Conservation (phyloP, 2,113 vertebrate species). For the Helogale parvula region DNA sequence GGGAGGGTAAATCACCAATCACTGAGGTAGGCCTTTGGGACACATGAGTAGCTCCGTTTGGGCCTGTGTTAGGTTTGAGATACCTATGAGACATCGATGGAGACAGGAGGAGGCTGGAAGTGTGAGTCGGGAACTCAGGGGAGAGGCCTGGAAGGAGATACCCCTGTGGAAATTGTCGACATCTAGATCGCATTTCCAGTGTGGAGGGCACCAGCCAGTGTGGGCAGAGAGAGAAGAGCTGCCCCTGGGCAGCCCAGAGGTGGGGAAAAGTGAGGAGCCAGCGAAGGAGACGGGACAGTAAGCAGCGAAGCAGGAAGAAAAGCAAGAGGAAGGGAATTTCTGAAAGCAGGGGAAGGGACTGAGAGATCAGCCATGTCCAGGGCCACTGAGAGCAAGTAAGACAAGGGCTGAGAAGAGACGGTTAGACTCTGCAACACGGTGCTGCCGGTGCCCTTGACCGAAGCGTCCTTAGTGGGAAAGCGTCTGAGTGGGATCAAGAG, state of each 20-base stretch:
- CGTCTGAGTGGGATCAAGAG: background rate
- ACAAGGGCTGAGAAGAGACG: background rate
- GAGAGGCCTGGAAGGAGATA: background rate
- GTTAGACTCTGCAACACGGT: rapidly evolving
- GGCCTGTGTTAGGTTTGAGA: background rate
- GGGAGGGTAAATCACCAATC: too few relatives aligned
- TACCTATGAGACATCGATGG: rapidly evolving
- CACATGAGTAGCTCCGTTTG: background rate
- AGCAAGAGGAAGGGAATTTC: background rate
- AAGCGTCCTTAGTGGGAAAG: background rate
- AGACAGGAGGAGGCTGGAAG: background rate
- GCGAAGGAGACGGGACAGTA: background rate
- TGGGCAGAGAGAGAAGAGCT: background rate
- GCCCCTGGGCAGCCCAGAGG: rapidly evolving
- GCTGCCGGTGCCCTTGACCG: background rate
- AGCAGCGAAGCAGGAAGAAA: background rate
- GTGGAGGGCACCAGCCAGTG: background rate
- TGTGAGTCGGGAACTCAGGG: background rate
- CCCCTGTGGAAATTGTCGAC: rapidly evolving
- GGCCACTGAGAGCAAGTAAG: background rate
- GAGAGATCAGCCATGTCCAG: background rate
- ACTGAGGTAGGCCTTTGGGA: background rate
- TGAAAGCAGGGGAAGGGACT: background rate
- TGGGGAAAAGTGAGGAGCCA: background rate
- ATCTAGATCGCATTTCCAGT: rapidly evolving